These are phyloP conservation scores for Unio pictorum DNA, from an alignment of 2,888 invertebrate genomes.

Conservation along the genomic window DNA sequence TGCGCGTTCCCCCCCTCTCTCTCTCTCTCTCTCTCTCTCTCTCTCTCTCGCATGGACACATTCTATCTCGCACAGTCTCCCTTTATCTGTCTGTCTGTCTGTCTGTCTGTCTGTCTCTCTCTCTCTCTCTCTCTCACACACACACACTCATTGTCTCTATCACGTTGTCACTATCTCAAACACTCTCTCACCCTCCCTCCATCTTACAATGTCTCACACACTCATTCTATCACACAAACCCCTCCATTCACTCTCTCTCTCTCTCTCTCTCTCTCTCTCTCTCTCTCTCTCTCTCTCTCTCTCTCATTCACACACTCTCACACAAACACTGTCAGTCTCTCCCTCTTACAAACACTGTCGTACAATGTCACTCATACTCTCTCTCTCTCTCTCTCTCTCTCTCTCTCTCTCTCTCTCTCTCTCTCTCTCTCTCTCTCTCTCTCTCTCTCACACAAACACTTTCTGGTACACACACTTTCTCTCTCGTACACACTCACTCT, in stretches of 20 bases:
- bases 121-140: neutral
- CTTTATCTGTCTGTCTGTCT: neutral
- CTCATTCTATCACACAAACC: no score
- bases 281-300: slow-evolving; percentile 2
- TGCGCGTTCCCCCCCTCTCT: neutral
- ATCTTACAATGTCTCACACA: no score
- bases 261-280: neutral
- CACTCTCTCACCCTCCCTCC: neutral
- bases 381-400: neutral
- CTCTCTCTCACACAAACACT: neutral
- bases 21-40: slow-evolving; percentile 2
- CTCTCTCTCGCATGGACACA: neutral
- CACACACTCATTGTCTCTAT: slow-evolving; percentile 1
- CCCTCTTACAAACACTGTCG: slow-evolving; percentile 2
- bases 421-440: neutral
- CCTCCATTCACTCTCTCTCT: neutral
- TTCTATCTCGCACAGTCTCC: neutral
- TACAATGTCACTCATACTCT: neutral
- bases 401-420: neutral
- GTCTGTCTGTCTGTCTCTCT: neutral
- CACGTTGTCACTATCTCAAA: neutral
- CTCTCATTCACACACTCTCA: slow-evolving; percentile 3
- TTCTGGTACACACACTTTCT: neutral
- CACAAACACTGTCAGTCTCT: slow-evolving; percentile 1
- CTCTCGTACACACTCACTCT: neutral